These are phyloP conservation scores for Sternarchorhynchus goeldii DNA, from an alignment of 2,797 vertebrate species.

Conservation along the genomic window DNA sequence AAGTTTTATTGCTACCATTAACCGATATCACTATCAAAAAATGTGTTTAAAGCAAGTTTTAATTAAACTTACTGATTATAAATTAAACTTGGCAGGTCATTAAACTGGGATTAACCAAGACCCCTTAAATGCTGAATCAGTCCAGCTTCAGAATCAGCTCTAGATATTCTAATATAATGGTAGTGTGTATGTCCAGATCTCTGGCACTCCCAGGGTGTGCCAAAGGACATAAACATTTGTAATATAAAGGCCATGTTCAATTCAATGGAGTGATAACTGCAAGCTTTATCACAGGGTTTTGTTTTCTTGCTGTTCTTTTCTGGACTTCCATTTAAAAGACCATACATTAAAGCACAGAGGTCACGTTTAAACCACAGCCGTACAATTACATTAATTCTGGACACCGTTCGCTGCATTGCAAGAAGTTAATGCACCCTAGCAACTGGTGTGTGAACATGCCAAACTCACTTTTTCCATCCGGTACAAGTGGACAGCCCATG, in stretches of 20 bases:
- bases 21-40: neutral
- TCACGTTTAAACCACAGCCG: conserved; percentile 38
- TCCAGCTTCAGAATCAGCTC: neutral
- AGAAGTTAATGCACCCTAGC: conserved; percentile 59
- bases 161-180: neutral
- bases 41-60: neutral
- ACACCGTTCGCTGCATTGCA: conserved; percentile 53
- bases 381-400: conserved; percentile 69
- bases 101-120: neutral
- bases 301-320: neutral
- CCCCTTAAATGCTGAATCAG: neutral
- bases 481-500: conserved; percentile 63
- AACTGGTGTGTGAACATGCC: conserved; percentile 52
- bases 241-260: neutral
- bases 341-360: conserved; percentile 27
- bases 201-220: neutral
- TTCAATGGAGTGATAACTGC: neutral
- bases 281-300: neutral
- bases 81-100: neutral
- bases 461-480: conserved; percentile 69
- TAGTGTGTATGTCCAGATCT: neutral
- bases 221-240: neutral
- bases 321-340: conserved; percentile 19
- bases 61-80: no score
- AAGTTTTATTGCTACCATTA: neutral